These are phyloP conservation scores for Trichoplusia ni DNA, from an alignment of 1,140 invertebrate species.

Conservation along the genomic window DNA sequence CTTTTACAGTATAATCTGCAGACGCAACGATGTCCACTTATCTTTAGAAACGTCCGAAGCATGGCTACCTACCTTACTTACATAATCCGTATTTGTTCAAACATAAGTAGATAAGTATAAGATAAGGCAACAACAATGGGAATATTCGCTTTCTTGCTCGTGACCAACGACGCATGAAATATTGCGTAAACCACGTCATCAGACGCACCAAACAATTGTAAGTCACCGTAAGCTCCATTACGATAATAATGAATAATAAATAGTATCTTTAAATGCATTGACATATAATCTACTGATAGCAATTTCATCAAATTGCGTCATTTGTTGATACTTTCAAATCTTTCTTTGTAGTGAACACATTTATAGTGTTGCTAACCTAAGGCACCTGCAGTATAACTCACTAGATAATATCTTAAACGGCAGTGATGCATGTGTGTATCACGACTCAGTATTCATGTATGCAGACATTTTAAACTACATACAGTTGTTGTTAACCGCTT, in stretches of 20 bases:
- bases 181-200: slow-evolving; percentile 36
- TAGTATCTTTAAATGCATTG: background rate
- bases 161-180: slow-evolving; percentile 38
- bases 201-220: background rate
- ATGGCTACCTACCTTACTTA: slow-evolving; percentile 11
- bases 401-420: background rate
- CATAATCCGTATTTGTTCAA: slow-evolving; percentile 22
- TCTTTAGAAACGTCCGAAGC: background rate
- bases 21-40: background rate
- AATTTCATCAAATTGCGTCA: slow-evolving; percentile 1
- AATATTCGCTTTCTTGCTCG: slow-evolving; percentile 44
- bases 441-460: background rate
- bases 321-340: background rate
- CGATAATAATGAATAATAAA: background rate
- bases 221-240: slow-evolving; percentile 2
- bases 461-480: background rate
- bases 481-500: background rate
- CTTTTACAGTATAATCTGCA: background rate
- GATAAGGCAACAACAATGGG: slow-evolving; percentile 24
- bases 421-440: background rate
- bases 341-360: background rate
- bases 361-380: background rate
- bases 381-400: background rate
- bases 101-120: slow-evolving; percentile 20
- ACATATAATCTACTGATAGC: background rate